A percentile compares a stretch with the other conserved stretches of the same genome.
phyloP scores from a whole-genome alignment of 23 tunicate genomes.

The Ascidia mentula region DNA sequence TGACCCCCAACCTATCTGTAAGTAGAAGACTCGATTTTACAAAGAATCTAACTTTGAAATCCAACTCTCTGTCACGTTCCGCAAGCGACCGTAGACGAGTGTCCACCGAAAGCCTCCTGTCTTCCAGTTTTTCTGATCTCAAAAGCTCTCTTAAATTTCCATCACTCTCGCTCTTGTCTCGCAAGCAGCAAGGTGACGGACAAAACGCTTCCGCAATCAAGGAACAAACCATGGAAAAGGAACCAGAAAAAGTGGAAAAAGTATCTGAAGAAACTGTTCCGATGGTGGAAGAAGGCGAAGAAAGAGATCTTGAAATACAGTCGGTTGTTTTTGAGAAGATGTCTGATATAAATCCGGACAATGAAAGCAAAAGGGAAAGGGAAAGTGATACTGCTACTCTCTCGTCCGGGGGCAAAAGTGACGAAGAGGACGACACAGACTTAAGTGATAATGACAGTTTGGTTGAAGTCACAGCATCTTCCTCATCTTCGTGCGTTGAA shows the following conservation, averaged over 20 bases:
- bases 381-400: neutral
- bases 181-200: neutral
- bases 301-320: neutral
- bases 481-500: neutral
- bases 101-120: neutral
- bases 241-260: neutral
- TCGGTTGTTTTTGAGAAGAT: neutral
- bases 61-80: neutral
- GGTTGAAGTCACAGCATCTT: neutral
- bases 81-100: neutral
- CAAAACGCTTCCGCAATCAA: neutral
- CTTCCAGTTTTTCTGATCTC: neutral
- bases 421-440: neutral
- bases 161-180: neutral
- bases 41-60: neutral
- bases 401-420: neutral
- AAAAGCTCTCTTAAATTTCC: neutral
- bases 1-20: neutral
- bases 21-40: neutral
- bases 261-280: neutral
- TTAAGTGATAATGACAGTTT: neutral
- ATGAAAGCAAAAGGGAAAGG: neutral
- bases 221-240: neutral
- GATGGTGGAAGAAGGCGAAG: neutral
- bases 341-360: neutral